phyloP scores from a whole-genome alignment of 2,888 invertebrate genomes.

The Galerucella nymphaeae region DNA sequence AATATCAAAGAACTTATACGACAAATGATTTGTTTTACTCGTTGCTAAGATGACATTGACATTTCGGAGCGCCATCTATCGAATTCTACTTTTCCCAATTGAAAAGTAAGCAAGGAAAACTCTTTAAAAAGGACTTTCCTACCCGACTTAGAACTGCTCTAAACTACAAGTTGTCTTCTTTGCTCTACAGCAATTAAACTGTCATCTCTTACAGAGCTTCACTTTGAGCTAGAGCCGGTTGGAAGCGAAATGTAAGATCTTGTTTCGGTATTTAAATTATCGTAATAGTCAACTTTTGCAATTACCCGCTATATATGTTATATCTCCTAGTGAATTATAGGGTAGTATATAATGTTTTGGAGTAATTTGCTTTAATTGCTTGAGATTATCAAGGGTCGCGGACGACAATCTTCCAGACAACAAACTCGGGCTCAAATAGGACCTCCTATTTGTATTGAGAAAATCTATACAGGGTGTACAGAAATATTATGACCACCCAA shows the following conservation, averaged over 20 bases:
- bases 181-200: constrained; percentile 25
- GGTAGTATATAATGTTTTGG: constrained; percentile 54
- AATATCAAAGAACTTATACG: too few relatives aligned
- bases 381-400: constrained; percentile 52
- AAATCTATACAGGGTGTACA: too few relatives aligned
- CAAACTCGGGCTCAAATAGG: constrained; percentile 14
- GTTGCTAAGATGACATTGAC: too few relatives aligned
- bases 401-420: constrained; percentile 44
- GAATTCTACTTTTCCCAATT: too few relatives aligned
- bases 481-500: too few relatives aligned
- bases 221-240: constrained; percentile 19
- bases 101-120: not conserved
- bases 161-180: constrained; percentile 14
- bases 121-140: too few relatives aligned
- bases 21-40: too few relatives aligned
- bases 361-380: constrained; percentile 57
- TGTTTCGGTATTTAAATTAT: constrained; percentile 47
- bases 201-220: constrained; percentile 21
- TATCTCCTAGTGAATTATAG: constrained; percentile 52
- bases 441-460: not conserved
- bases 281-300: constrained; percentile 50
- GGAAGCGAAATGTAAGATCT: constrained; percentile 31
- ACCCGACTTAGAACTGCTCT: constrained; percentile 2
- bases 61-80: too few relatives aligned
- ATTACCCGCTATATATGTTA: constrained; percentile 51